Evolutionary conservation across 2,797 vertebrate species (phyloP), one percentile per base, ranked within the genome.

Genomic region (Coregonus sp.): DNA sequence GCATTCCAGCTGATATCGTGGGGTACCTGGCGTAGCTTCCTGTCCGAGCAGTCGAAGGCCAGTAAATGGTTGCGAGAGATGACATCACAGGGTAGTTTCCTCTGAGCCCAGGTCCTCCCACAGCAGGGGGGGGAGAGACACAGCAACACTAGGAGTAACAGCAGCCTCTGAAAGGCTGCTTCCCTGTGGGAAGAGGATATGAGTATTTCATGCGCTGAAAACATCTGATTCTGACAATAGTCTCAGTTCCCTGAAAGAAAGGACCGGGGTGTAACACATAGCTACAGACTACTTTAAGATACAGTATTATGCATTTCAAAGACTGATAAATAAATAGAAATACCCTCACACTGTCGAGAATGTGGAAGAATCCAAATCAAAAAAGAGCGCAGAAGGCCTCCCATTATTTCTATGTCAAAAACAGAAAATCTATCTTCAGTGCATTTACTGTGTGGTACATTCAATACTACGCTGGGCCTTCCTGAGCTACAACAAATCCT

Each of bases 31-130:
- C 52, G 75, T 11, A 93, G 83, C 1, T 69, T 74, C 37, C 80
- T 79, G 1, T 2, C 16, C 1, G 75, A 79, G 33, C 86, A 94
- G 15, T 88, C 83, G 68, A 91, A 86, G 69, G 77, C 29, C 1
- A 90, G 52, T 33, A 75, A 85, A 1, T 1, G 52, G 20, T 81
- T 90, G 4, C 70, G 40, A 1, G 51, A 4, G 9, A 0, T 80
- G 75, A 82, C 47, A 2, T 89, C 76, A n/a, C 92, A 85, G 50
- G 89, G 86, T 18, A 86, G 78, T 14, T 79, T 90, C 84, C 86
- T 86, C 33, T 74, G 76, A 80, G 80, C 67, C 56, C 80, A 89
- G 1, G 1, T 18, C 35, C 78, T 4, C 65, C 29, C 0, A 6
- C 74, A 70, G 73, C 82, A 71, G 75, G 75, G 82, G 9, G 75